Base-by-base conservation (phyloP, 2,797 vertebrate genomes). In the Hyperoplus immaculatus region DNA sequence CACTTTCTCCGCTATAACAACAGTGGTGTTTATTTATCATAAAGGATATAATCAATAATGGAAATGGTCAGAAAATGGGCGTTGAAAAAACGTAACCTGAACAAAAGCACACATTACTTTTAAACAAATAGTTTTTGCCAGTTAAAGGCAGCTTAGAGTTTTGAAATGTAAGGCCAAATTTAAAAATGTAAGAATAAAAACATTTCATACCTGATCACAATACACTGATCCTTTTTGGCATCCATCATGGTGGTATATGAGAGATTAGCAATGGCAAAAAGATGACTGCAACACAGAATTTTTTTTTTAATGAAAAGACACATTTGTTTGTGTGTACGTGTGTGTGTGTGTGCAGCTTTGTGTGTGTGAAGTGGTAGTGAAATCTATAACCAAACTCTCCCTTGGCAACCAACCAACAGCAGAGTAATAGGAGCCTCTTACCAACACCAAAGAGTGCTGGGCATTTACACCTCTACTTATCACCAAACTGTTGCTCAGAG, bases 191-290 rank as follows among this genome's bases (percentile, higher is more conserved):
- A 71, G 15, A 41, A 8, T 41, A 15, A 10, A n/a, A 68, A 10
- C 11, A 57, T 41, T 62, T 68, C 94, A 88, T 90, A 99, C 98
- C 98, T 99, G 95, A 99, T 97, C 76, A 99, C 90, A 91, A 99
- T 97, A 92, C 98, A 99, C 93, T 99, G 98, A 94, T 97, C 97
- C 94, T 95, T 95, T 97, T 97, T 98, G 96, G 96, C 97, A 96
- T 99, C 98, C 87, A 97, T 96, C 96, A 99, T 97, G 94, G 96
- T 97, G 90, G 95, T 96, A 86, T 97, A 97, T 87, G 97, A 96
- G 14, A 97, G 93, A 51, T 97, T 99, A 41, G 96, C 97, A 68
- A 99, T 97, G 67, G 98, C 97, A 92, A 99, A 99, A 81, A 99
- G 97, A 88, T 99, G 98, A 85, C 98, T 99, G 92, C 21, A 86